These are phyloP conservation scores for Cepphus grylle DNA, from an alignment of 2,113 vertebrate genomes.

Conservation along the genomic window DNA sequence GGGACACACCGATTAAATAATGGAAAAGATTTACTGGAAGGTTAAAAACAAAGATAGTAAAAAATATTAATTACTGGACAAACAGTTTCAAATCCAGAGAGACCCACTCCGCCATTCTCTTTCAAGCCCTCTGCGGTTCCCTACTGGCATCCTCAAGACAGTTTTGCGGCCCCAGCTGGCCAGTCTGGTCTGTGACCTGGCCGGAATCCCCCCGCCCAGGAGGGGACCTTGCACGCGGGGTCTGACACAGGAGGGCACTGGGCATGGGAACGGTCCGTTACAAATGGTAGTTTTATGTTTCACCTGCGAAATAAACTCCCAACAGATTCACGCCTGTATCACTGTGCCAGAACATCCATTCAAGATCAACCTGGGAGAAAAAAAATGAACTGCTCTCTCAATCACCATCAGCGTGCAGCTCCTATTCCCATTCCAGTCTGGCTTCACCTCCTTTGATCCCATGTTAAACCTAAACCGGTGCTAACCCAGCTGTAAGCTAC, in stretches of 20 bases:
- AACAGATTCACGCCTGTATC: background rate
- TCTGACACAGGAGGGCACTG: background rate
- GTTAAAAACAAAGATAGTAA: conserved; percentile 30
- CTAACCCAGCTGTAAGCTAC: background rate
- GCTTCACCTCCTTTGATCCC: background rate
- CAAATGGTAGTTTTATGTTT: background rate
- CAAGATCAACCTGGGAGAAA: background rate
- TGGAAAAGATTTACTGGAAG: conserved; percentile 74
- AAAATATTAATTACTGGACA: background rate
- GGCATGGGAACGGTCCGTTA: background rate
- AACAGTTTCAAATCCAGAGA: background rate
- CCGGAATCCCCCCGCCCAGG: background rate
- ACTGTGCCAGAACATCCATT: background rate
- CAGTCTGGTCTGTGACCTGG: background rate
- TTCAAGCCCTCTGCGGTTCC: background rate
- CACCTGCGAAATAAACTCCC: background rate
- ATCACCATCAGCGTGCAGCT: background rate
- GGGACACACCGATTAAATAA: conserved; percentile 80
- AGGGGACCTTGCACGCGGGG: background rate
- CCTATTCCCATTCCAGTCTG: background rate
- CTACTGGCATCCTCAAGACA: background rate
- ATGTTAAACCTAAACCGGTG: background rate
- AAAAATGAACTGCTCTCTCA: background rate
- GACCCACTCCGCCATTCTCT: background rate
- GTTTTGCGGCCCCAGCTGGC: background rate